Base-by-base conservation (phyloP, 2,888 invertebrate genomes). In the Heliconius ismenius region DNA sequence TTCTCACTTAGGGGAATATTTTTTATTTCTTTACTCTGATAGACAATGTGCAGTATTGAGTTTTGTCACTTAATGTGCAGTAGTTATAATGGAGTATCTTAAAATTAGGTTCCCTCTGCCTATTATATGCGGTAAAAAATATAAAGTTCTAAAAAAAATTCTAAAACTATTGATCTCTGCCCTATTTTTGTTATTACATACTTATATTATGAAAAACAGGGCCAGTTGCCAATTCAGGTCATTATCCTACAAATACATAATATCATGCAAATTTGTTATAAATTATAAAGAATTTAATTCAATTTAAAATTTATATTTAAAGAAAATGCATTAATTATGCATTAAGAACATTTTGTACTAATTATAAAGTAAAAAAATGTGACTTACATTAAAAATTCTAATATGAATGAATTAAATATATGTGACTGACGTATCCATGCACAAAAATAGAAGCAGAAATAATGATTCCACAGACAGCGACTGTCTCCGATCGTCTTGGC, bases 211-310 rank as follows among this genome's bases (percentile, higher is more conserved):
- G 11, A 39, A 32, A 49, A 39, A 58, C 60, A 87, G 89, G 90
- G 90, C 87, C 83, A 77, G 54, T 77, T 90, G 90, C 91, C 92
- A 91, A 88, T 85, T 84, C 84, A 82, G 92, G 92, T 92, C 92
- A 92, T 89, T 87, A 90, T 86, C 90, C 91, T 82, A 79, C 49
- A 65, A 18, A 75, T 79, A 74, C 79, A 81, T 65, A 39, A 39
- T n/a, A 28, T 18, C 28, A 65, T 26, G 65, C 65, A 32, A 43
- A 54, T 54, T 54, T 70, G 15, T 24, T 32, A 62, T 15, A 74
- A 26, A 43, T 39, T 43, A 24, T 11, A 21, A 54, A 54, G 36
- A 62, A 62, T 36, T 39, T 39, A 72, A 0, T 26, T 43, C 4
- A 7, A 26, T 63, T 63, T 26, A 26, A 43, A 39, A 62, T 39